Conservation (phyloP, 2,888 invertebrate genomes). For the Allacma fusca region DNA sequence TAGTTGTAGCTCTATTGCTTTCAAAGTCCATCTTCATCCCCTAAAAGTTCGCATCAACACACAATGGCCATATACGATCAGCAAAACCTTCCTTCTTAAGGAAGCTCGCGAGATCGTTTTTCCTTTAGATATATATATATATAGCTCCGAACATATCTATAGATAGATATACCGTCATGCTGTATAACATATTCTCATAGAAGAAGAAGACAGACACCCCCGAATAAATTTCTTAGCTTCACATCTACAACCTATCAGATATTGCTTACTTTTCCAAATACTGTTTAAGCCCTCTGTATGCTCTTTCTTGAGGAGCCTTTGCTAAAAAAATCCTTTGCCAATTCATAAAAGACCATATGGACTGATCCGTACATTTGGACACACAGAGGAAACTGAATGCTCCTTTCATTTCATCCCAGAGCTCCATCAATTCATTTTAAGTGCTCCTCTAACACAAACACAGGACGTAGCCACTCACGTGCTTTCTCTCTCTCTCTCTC, state of each 20-base stretch:
- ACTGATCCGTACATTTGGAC: too few species aligned
- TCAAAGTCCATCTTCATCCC: constrained; percentile 42
- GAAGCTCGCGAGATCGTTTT: not conserved
- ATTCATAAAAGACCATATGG: too few species aligned
- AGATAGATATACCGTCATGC: too few species aligned
- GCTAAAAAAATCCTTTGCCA: too few species aligned
- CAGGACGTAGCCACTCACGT: too few species aligned
- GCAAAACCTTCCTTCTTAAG: constrained; percentile 1
- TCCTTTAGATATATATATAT: not conserved
- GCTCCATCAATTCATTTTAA: too few species aligned
- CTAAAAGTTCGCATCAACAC: constrained; percentile 28
- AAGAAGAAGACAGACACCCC: not conserved
- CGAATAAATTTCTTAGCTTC: constrained; percentile 25
- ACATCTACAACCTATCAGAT: not conserved
- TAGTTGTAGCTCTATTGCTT: constrained; percentile 35
- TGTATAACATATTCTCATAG: not conserved
- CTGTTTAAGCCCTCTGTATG: not conserved
- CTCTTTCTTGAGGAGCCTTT: too few species aligned
- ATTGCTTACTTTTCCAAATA: constrained; percentile 20
- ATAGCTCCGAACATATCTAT: not conserved
- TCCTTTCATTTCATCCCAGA: too few species aligned
- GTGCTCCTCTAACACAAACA: too few species aligned
- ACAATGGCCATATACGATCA: constrained; percentile 31
- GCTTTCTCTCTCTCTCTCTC: too few species aligned
- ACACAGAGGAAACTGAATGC: too few species aligned